phyloP scores from a whole-genome alignment of 2,888 invertebrate species.

The Phaedon cochleariae region DNA sequence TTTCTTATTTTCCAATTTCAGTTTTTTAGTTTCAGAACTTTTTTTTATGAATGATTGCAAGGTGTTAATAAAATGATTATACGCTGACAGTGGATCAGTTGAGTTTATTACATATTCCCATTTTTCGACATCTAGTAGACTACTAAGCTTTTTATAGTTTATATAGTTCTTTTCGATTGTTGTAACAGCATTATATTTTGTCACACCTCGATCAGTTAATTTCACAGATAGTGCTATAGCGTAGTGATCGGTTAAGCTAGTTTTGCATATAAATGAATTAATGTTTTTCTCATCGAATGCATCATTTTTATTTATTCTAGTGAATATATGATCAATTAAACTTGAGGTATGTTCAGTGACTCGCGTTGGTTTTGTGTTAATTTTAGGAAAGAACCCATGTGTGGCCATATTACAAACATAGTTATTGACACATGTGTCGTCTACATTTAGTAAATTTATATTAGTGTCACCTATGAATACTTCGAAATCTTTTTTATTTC shows the following conservation, averaged over 20 bases:
- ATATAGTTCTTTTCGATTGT: slow-evolving; percentile 9
- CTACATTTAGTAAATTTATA: slow-evolving; percentile 7
- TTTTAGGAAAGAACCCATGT: slow-evolving; percentile 1
- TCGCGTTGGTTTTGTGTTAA: slow-evolving; percentile 3
- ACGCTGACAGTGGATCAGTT: slow-evolving; percentile 1
- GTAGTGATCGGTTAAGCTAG: slow-evolving; percentile 7
- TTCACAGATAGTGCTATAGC: slow-evolving; percentile 2
- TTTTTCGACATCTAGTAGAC: neutral
- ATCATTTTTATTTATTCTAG: neutral
- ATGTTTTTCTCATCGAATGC: slow-evolving; percentile 8
- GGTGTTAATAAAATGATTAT: neutral
- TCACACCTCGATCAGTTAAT: slow-evolving; percentile 12
- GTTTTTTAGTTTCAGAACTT: slow-evolving; percentile 5
- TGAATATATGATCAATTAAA: neutral
- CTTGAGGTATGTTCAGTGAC: slow-evolving; percentile 2
- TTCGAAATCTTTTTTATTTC: slow-evolving; percentile 8
- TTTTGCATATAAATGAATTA: slow-evolving; percentile 22
- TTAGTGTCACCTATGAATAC: slow-evolving; percentile 4
- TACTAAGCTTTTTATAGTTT: slow-evolving; percentile 6
- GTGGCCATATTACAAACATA: neutral
- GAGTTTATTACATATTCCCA: neutral
- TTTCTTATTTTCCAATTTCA: slow-evolving; percentile 11
- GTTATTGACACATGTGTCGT: slow-evolving; percentile 1
- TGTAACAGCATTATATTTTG: slow-evolving; percentile 8
- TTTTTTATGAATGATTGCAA: slow-evolving; percentile 4